Evolutionary conservation across 2,888 invertebrate species (phyloP).

Genomic region (Linnaemya vulpina): DNA sequence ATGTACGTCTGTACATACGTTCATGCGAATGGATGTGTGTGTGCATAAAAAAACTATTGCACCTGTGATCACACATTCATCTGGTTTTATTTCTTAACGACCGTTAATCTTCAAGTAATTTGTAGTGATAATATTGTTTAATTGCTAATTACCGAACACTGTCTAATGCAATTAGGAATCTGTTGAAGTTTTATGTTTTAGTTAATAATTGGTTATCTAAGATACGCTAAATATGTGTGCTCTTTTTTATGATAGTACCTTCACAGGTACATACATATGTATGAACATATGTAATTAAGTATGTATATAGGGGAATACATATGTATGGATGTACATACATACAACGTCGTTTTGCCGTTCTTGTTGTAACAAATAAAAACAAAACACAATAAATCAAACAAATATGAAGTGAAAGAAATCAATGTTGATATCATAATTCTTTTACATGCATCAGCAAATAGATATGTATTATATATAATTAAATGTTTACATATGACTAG

Average conservation of each 20-base stretch:
- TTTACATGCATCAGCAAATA: neutral
- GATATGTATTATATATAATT: no score
- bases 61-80: neutral
- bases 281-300: no score
- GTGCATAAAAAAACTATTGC: neutral
- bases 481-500: neutral
- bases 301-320: no score
- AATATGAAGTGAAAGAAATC: neutral
- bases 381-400: slow-evolving; percentile 14
- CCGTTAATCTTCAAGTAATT: slow-evolving; percentile 27
- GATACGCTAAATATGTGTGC: neutral
- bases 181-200: slow-evolving; percentile 2
- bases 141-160: slow-evolving; percentile 55
- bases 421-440: neutral
- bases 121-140: slow-evolving; percentile 48
- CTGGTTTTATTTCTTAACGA: slow-evolving; percentile 9
- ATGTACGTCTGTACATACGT: neutral
- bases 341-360: neutral
- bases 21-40: neutral
- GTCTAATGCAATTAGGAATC: slow-evolving; percentile 25
- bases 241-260: no score
- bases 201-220: slow-evolving; percentile 5
- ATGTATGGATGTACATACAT: slow-evolving; percentile 10
- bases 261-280: no score
- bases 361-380: slow-evolving; percentile 38